Evolutionary conservation across 2,113 vertebrate genomes (phyloP).

Genomic region (Oryzias woworae): DNA sequence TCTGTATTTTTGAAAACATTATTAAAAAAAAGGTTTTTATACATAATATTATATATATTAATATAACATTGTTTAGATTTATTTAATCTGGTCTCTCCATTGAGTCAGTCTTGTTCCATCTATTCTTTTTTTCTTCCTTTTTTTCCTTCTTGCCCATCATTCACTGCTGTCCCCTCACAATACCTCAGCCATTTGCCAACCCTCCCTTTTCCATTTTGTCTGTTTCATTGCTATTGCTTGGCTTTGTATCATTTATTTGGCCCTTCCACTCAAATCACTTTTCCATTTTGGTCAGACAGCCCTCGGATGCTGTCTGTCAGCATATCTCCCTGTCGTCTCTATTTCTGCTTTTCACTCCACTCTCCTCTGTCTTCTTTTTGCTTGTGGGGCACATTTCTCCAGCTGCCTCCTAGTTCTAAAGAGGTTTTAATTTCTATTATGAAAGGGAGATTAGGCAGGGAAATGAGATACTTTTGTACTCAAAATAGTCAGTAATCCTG

Average conservation of each 20-base stretch:
- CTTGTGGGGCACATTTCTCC: too few relatives aligned
- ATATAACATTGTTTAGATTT: background rate
- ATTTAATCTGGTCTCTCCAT: constrained; percentile 20
- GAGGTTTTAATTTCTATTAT: too few relatives aligned
- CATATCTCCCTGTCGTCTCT: background rate
- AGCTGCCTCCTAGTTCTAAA: too few relatives aligned
- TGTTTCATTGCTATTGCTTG: constrained; percentile 10
- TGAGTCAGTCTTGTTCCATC: constrained; percentile 30
- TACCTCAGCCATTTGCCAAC: constrained; percentile 22
- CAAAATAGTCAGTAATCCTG: too few relatives aligned
- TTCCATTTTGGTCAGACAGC: constrained; percentile 11
- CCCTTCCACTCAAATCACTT: constrained; percentile 23
- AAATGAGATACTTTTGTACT: too few relatives aligned
- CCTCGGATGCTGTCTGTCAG: background rate
- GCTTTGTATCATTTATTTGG: constrained; percentile 29
- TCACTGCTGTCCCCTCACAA: constrained; percentile 34
- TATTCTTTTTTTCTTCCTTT: constrained; percentile 31
- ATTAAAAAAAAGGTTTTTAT: too few relatives aligned
- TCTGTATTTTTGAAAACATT: too few relatives aligned
- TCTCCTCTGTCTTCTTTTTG: background rate
- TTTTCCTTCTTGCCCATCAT: constrained; percentile 31
- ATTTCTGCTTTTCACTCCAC: background rate
- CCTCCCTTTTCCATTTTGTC: constrained; percentile 7
- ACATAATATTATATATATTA: too few relatives aligned
- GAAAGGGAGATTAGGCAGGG: too few relatives aligned